These are phyloP conservation scores for Thripadectes ignobilis DNA, from an alignment of 2,797 vertebrate species.

Conservation along the genomic window DNA sequence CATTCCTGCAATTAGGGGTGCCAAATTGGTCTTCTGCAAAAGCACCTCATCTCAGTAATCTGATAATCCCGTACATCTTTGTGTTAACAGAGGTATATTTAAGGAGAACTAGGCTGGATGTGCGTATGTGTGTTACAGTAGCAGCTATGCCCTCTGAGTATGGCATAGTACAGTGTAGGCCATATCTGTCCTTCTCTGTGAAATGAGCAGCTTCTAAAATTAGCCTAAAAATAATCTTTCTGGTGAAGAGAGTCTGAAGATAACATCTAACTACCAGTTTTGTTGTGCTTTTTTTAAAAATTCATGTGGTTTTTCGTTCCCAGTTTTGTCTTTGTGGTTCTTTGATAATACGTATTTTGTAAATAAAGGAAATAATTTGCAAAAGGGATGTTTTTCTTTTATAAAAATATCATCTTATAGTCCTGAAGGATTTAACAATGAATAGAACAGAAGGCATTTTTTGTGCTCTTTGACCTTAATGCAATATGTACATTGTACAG, in stretches of 20 bases:
- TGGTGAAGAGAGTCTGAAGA: background rate
- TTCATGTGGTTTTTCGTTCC: background rate
- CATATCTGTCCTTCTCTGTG: no score
- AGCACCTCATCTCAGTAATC: background rate
- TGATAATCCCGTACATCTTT: background rate
- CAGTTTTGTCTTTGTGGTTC: background rate
- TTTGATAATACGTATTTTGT: background rate
- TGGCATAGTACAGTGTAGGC: background rate
- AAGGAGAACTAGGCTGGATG: background rate
- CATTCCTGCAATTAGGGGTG: background rate
- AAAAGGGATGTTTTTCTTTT: background rate
- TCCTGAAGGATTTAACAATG: background rate
- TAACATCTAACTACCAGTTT: background rate
- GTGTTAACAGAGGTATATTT: background rate
- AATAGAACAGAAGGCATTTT: background rate
- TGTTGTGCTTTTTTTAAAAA: rapidly evolving
- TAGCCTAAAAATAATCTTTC: background rate
- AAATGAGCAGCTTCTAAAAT: background rate
- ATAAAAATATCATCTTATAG: background rate
- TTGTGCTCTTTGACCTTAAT: background rate
- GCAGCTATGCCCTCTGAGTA: background rate
- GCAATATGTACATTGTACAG: background rate
- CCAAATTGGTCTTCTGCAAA: background rate
- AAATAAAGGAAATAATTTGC: background rate
- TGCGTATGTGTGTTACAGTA: background rate